phyloP scores from a whole-genome alignment of 1,140 invertebrate species.

The Drosophila parabipectinata region DNA sequence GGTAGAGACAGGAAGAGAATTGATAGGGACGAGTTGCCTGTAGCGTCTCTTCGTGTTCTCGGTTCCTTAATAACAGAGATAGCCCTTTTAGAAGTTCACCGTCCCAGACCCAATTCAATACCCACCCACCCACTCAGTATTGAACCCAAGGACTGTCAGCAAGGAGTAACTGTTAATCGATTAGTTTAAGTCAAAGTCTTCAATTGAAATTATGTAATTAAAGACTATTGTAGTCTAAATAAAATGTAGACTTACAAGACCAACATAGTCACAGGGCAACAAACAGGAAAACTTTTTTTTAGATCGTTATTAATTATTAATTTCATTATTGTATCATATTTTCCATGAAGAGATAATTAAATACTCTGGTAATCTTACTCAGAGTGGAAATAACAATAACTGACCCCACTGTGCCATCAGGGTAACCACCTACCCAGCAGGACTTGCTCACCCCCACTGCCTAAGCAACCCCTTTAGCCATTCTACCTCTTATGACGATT shows the following conservation, averaged over 20 bases:
- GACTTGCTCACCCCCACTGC: not conserved
- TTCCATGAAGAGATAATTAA: not conserved
- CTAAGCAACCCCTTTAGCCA: constrained; percentile 30
- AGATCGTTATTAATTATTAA: not conserved
- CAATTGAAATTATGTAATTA: not conserved
- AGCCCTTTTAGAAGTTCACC: not conserved
- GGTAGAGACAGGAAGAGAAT: constrained; percentile 23
- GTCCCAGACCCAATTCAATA: not conserved
- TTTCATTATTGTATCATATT: not conserved
- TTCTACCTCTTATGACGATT: constrained; percentile 72
- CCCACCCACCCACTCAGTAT: not conserved
- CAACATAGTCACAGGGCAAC: not conserved
- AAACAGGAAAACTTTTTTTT: not conserved
- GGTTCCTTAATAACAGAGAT: constrained; percentile 23
- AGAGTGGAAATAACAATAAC: not conserved
- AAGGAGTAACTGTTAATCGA: not conserved
- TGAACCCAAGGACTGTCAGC: not conserved
- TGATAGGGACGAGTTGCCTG: constrained; percentile 24
- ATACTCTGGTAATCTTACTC: not conserved
- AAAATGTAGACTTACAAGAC: no score
- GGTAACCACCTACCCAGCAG: constrained; percentile 11
- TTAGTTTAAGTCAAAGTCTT: not conserved
- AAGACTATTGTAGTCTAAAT: no score
- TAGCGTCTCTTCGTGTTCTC: constrained; percentile 13
- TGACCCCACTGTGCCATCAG: constrained; percentile 30